Evolutionary conservation across 2,797 vertebrate genomes (phyloP), one percentile per base, ranked within the genome.

Genomic region (Naso thynnoides): DNA sequence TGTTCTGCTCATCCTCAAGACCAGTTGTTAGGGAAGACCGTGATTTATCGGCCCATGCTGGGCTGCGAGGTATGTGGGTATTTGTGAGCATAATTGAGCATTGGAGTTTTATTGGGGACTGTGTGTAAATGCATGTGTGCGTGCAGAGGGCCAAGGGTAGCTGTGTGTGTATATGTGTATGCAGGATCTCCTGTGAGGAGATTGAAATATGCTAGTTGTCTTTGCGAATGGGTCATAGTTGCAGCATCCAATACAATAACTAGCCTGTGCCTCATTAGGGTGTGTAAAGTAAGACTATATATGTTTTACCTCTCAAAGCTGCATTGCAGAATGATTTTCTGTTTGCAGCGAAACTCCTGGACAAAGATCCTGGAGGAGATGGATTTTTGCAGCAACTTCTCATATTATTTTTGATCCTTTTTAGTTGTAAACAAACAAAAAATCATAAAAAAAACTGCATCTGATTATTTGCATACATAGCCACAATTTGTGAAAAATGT

Each of bases 51-150:
- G 75, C 56, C 57, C 48, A 45, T 14, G 21, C 67, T 54, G 57
- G 60, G 74, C 44, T 64, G 80, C 84, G 88, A 88, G 89, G 76
- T 88, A 83, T 83, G 79, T 86, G 78, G 76, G 77, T 89, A 90
- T 94, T 90, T 92, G 91, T 81, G 76, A 79, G 62, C 79, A 69
- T 91, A 90, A 94, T 92, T 91, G 82, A 86, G 78, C 80, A 26
- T 39, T 77, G 71, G 78, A 61, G 58, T 59, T 89, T 91, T 83
- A 88, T 91, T 84, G 76, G 72, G 61, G 60, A 38, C 11, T 69
- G 52, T 78, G 68, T 80, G 74, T 60, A 42, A 6, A 8, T 49
- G 66, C 33, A 42, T 72, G 75, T 54, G 64, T 57, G 58, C 64
- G 62, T 66, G 55, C 19, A 61, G 47, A 63, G 41, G 31, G 42